Percentiles rank a stretch among this genome's conserved stretches.
phyloP scores from a whole-genome alignment of 2,888 invertebrate genomes.

The Eucera pruinosa region DNA sequence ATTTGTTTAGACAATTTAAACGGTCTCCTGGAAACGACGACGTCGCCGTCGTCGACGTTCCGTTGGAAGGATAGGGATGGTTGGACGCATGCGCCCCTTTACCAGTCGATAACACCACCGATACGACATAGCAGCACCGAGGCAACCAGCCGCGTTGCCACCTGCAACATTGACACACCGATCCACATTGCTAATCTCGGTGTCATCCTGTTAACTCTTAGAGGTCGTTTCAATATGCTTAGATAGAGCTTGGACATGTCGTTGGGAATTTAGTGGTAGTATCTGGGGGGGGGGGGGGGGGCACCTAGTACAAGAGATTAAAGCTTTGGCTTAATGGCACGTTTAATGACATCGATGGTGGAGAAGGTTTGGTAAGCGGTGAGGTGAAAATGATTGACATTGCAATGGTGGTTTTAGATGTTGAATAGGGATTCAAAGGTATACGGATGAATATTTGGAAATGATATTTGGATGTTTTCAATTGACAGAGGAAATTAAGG shows the following conservation, averaged over 20 bases:
- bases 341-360: no score
- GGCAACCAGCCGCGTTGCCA: conserved; percentile 58
- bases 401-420: no score
- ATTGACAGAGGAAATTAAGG: background rate
- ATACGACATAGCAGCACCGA: conserved; percentile 48
- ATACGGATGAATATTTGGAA: background rate
- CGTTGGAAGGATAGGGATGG: conserved; percentile 47
- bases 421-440: no score
- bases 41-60: conserved; percentile 31
- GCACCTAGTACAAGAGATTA: no score
- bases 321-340: no score
- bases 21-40: conserved; percentile 58
- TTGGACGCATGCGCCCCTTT: conserved; percentile 62
- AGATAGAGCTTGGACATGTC: background rate
- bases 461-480: background rate
- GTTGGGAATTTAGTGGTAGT: background rate
- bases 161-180: conserved; percentile 62
- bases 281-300: no score
- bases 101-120: conserved; percentile 70
- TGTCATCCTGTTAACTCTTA: conserved; percentile 22
- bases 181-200: conserved; percentile 55
- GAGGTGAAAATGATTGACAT: no score
- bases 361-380: no score
- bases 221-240: background rate
- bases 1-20: conserved; percentile 56